A percentile compares a stretch with the other conserved stretches of the same genome.
Evolutionary conservation across 2,113 vertebrate genomes (phyloP).

Genomic region (Mystacornis crossleyi): DNA sequence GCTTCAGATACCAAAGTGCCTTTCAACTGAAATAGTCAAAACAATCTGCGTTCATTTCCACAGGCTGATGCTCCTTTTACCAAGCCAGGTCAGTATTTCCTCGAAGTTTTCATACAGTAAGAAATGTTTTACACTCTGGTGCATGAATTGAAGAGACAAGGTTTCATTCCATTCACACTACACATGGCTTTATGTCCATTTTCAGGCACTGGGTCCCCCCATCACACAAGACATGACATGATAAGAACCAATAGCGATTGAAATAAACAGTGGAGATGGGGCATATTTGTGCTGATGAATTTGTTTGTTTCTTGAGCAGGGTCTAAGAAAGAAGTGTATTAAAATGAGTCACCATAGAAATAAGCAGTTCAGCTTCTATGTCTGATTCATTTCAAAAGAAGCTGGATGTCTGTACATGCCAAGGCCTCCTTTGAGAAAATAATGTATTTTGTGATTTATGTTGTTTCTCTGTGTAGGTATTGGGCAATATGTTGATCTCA

Average conservation of each 20-base stretch:
- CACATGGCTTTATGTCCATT: neutral
- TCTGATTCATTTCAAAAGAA: constrained; percentile 51
- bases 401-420: neutral
- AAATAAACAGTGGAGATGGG: neutral
- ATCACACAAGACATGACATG: neutral
- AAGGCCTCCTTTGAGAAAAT: constrained; percentile 18
- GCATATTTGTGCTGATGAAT: neutral
- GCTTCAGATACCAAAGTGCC: neutral
- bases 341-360: constrained; percentile 25
- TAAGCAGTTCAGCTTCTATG: neutral
- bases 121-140: neutral
- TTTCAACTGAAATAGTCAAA: neutral
- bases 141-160: neutral
- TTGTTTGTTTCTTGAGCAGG: neutral
- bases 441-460: constrained; percentile 44
- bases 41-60: neutral
- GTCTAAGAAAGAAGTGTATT: neutral
- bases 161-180: neutral
- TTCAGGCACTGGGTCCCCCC: neutral
- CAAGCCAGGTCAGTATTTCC: neutral
- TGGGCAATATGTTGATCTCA: constrained; percentile 16
- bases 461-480: neutral
- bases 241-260: neutral
- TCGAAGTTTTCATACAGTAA: neutral
- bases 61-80: neutral